Evolutionary conservation across 2,888 invertebrate species (phyloP), one percentile per base, ranked within the genome.

Genomic region (Erpobdella octoculata): DNA sequence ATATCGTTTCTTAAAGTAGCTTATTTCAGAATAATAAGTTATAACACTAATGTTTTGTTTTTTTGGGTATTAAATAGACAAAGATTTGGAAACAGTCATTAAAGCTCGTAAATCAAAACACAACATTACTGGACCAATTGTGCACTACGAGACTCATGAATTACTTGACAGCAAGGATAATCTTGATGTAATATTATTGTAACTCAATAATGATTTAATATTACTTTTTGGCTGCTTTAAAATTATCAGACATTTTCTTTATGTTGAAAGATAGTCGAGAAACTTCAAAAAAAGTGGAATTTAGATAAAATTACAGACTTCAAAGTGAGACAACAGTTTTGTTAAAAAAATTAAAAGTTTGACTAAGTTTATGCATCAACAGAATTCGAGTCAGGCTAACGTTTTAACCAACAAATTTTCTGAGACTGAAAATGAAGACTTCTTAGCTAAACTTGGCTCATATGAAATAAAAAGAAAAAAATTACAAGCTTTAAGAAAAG

Each of bases 401-500:
- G 53, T 53, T n/a, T n/a, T 53, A 21, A n/a, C n/a, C n/a, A n/a
- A n/a, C n/a, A n/a, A n/a, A n/a, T n/a, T n/a, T n/a, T n/a, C n/a
- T n/a, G 28, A 37, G 46, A n/a, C 12, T 41, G n/a, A 41, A 15
- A 72, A 73, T 62, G 64, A 15, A 25, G 72, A 72, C 18, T 65
- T 76, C 28, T 65, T 73, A 15, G 67, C 53, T 3, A 73, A 73
- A 53, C 64, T 80, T 15, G 80, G 80, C 6, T 67, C 74, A n/a
- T 79, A 80, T 73, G 79, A 79, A 35, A 69, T 77, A 36, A 73
- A 74, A 64, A 64, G 76, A 65, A 75, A 78, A 65, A 75, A 74
- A 59, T 75, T 81, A 36, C 76, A 78, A 62, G 79, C 78, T 18
- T 79, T 79, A 70, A 75, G 79, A 72, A 76, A 77, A 38, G 72